Percentiles rank a stretch among this genome's conserved stretches.
These are phyloP conservation scores for Andrena camellia DNA, from an alignment of 2,888 invertebrate species.

Conservation along the genomic window DNA sequence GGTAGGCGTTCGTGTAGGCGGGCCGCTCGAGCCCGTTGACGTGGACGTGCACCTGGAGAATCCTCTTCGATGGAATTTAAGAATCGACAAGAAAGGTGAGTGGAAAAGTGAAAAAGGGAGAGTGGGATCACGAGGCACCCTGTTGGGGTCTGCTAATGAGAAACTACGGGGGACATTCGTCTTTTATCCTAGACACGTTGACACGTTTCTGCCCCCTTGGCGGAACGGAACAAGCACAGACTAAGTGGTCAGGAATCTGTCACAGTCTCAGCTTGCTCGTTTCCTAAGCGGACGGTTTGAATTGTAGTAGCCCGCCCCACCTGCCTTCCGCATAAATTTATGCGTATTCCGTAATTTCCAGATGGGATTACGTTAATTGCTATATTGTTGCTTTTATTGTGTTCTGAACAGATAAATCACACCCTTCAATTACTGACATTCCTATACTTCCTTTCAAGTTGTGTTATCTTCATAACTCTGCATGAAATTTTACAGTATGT, in stretches of 20 bases:
- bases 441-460: background rate
- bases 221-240: conserved; percentile 58
- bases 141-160: conserved; percentile 78
- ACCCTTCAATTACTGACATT: background rate
- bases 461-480: background rate
- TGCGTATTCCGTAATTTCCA: conserved; percentile 21
- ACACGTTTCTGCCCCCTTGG: conserved; percentile 67
- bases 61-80: conserved; percentile 64
- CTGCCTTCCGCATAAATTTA: conserved; percentile 31
- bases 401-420: background rate
- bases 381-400: background rate
- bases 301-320: background rate
- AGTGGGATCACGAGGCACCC: conserved; percentile 64
- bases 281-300: conserved; percentile 37
- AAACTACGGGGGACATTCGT: conserved; percentile 76
- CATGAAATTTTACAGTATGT: too few species aligned
- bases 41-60: conserved; percentile 73
- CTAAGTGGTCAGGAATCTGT: conserved; percentile 68
- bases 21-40: conserved; percentile 62
- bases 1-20: conserved; percentile 77
- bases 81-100: conserved; percentile 48
- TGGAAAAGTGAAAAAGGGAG: conserved; percentile 51
- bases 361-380: background rate
- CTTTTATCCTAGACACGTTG: conserved; percentile 74
- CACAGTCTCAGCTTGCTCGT: conserved; percentile 38